Evolutionary conservation across 2,888 invertebrate species (phyloP).

Genomic region (Leptopilina drosophilae): DNA sequence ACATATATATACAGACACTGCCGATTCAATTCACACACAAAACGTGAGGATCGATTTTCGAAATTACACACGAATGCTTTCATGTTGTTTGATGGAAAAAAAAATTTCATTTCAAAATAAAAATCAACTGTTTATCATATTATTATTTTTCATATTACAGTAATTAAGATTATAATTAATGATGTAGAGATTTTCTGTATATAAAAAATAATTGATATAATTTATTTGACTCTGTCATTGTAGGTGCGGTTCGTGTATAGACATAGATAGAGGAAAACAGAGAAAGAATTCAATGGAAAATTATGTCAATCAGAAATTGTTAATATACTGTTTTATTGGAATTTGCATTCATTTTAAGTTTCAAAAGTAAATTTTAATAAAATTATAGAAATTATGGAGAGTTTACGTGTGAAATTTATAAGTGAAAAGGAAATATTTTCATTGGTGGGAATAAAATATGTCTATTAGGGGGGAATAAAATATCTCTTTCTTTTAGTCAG

Average conservation of each 20-base stretch:
- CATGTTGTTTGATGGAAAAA: no score
- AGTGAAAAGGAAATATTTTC: neutral
- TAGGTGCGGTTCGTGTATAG: neutral
- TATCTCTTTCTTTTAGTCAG: no score
- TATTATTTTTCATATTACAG: no score
- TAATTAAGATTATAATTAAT: no score
- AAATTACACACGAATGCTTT: neutral
- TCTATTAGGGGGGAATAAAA: no score
- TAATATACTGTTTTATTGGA: constrained; percentile 1
- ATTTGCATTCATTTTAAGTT: neutral
- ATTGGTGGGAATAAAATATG: neutral
- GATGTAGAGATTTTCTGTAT: no score
- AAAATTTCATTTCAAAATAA: no score
- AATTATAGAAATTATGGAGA: neutral
- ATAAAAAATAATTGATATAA: neutral
- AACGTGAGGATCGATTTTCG: constrained; percentile 1
- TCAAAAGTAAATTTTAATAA: neutral
- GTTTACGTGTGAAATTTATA: neutral
- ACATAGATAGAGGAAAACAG: no score
- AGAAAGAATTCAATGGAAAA: neutral
- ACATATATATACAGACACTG: neutral
- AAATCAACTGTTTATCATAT: no score
- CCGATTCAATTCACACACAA: neutral
- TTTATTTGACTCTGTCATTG: neutral
- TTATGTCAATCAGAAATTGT: neutral